A percentile compares a stretch with the other conserved stretches of the same genome.
These are phyloP conservation scores for Thymelicus sylvestris DNA, from an alignment of 2,888 invertebrate species.

Conservation along the genomic window DNA sequence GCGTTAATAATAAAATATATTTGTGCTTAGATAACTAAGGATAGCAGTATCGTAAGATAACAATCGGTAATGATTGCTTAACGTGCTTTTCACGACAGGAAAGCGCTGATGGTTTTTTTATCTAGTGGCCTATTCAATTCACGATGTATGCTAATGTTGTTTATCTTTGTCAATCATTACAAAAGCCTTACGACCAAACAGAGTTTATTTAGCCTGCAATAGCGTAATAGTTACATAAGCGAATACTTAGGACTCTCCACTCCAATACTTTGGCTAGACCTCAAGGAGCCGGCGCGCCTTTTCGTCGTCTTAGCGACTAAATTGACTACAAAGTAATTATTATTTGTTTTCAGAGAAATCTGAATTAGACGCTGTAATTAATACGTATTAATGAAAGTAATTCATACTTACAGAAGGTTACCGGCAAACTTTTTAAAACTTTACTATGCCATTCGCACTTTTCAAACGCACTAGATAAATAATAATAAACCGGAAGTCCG, in stretches of 20 bases:
- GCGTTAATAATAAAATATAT: no score
- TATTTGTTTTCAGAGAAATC: not conserved
- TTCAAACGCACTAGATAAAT: not conserved
- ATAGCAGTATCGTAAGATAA: no score
- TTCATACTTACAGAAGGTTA: not conserved
- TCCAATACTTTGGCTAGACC: conserved; percentile 8
- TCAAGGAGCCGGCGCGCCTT: conserved; percentile 6
- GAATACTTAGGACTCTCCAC: conserved; percentile 23
- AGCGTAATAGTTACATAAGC: conserved; percentile 73
- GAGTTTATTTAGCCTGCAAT: conserved; percentile 63
- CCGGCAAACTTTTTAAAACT: not conserved
- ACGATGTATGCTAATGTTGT: no score
- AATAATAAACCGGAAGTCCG: not conserved
- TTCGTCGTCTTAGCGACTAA: not conserved
- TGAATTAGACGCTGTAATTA: not conserved
- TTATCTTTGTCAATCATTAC: no score
- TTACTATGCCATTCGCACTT: not conserved
- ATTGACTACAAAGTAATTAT: not conserved
- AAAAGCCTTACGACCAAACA: no score
- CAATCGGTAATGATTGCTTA: no score
- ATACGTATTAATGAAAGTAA: not conserved
- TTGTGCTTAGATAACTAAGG: no score
- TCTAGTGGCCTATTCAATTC: no score
- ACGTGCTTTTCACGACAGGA: no score
- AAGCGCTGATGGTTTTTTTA: no score